Conservation (phyloP, 2,888 invertebrate genomes). For the Chaitophorus viminalis region DNA sequence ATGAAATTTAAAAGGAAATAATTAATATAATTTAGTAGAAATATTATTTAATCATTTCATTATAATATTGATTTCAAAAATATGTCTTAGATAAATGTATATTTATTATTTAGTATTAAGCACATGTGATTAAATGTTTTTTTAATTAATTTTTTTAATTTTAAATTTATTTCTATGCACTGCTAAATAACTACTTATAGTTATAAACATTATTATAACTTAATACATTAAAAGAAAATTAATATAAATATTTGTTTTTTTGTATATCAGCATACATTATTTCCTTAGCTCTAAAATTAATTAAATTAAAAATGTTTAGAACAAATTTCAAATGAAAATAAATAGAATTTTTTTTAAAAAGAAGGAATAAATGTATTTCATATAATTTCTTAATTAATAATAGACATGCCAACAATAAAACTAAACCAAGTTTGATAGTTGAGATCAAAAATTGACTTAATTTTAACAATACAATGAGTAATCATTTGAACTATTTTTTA, state of each 20-base stretch:
- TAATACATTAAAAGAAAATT: neutral
- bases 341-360: neutral
- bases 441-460: conserved; percentile 21
- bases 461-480: conserved; percentile 12
- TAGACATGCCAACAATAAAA: neutral
- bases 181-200: neutral
- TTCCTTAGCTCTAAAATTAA: too few relatives aligned
- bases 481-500: neutral
- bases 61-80: neutral
- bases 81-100: neutral
- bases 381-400: neutral
- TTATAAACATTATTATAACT: neutral
- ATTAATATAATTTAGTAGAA: too few relatives aligned
- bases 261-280: neutral
- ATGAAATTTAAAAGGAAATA: too few relatives aligned
- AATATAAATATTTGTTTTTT: neutral
- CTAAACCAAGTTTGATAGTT: neutral
- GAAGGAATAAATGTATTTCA: conserved; percentile 2
- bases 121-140: neutral
- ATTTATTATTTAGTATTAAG: neutral
- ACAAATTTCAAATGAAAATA: neutral
- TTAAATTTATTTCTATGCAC: neutral
- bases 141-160: too few relatives aligned
- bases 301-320: neutral
- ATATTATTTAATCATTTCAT: too few relatives aligned